Base-by-base conservation (phyloP, 2,797 vertebrate species). In the Tapera naevia region DNA sequence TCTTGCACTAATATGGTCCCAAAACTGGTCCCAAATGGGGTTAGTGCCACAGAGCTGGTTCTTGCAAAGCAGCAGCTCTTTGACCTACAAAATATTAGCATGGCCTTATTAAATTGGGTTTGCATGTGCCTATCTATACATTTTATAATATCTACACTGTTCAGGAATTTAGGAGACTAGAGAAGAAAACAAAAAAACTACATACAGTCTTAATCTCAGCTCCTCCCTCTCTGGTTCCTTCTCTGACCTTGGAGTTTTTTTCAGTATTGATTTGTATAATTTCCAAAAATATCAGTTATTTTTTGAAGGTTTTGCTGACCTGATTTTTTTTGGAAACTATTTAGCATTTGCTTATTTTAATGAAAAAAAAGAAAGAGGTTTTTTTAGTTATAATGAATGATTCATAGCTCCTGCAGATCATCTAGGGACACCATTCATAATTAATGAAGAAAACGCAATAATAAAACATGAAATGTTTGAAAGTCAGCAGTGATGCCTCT, bases 391-490 rank as follows among this genome's bases (percentile, higher is more conserved):
- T 56, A 84, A 84, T 91, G 66, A 91, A 97, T 94, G 73, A 94
- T 95, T 95, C 73, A 95, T 93, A 67, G 56, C 18, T 91, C 39
- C 60, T 67, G 56, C 28, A 9, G 82, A 88, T 94, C 92, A 88
- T 73, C 67, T 85, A 86, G 89, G 91, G 91, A 92, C 10, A 0
- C 39, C 82, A 91, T 83, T 66, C 89, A 94, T 89, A 92, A 70
- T 95, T 95, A 95, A 95, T 83, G 32, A 96, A 79, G 86, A 75
- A 92, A 93, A 86, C 54, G 41, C 80, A 82, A 80, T 43, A 86
- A 89, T 84, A 93, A 92, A 95, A 86, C 72, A 95, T 80, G 65
- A 92, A 89, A 88, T 11, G n/a, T 65, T 86, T 88, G 70, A 84
- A 91, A 93, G 87, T 61, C 72, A 79, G 19, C 62, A 93, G 73